Percentiles rank a stretch among this genome's conserved stretches.
Evolutionary conservation across 2,113 vertebrate species (phyloP).

Genomic region (Melanocharis versteri): DNA sequence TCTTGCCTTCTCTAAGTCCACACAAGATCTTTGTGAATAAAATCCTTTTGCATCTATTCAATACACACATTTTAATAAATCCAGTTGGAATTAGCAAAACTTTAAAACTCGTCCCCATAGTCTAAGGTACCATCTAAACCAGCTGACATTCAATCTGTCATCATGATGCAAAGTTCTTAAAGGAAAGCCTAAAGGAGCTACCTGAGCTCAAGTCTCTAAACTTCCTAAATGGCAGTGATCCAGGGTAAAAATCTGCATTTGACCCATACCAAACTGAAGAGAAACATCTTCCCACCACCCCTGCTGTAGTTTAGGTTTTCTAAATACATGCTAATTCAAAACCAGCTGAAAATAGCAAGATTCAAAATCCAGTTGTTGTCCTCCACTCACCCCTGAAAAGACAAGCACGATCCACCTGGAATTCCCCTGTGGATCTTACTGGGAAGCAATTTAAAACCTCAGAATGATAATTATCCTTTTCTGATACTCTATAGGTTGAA

Average conservation of each 20-base stretch:
- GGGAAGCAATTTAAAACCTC: constrained; percentile 30
- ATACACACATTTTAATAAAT: not conserved
- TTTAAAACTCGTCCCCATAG: not conserved
- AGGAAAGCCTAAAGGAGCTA: not conserved
- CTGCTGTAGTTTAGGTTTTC: not conserved
- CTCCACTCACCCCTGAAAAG: not conserved
- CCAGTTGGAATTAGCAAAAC: not conserved
- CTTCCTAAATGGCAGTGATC: not conserved
- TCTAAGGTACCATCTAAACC: not conserved
- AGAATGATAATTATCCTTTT: constrained; percentile 28
- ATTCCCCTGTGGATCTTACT: not conserved
- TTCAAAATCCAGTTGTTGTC: not conserved
- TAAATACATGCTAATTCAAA: not conserved
- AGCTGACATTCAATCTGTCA: not conserved
- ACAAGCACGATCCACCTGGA: not conserved
- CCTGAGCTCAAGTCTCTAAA: not conserved
- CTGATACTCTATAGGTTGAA: not conserved
- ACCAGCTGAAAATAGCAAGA: not conserved
- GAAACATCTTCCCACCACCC: not conserved
- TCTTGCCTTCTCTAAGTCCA: not conserved
- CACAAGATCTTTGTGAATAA: not conserved
- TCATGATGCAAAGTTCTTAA: rapidly evolving
- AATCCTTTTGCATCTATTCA: not conserved
- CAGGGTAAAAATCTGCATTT: not conserved
- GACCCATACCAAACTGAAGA: not conserved